Evolutionary conservation across 1,140 invertebrate genomes (phyloP).

Genomic region (Asbolus verrucosus): DNA sequence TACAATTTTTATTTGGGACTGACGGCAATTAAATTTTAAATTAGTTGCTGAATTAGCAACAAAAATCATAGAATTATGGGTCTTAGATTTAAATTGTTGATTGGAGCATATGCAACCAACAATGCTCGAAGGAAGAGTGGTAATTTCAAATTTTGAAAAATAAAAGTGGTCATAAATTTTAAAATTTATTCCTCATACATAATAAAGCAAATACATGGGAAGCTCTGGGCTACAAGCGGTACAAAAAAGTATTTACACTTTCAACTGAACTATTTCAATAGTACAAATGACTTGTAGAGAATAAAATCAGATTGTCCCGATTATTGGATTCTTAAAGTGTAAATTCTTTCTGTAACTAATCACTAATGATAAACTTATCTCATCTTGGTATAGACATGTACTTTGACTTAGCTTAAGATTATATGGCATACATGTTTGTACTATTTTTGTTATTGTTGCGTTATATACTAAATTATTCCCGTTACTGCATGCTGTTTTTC

Average conservation of each 20-base stretch:
- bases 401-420: conserved; percentile 44
- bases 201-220: conserved; percentile 53
- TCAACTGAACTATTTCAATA: conserved; percentile 8
- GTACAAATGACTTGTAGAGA: background rate
- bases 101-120: background rate
- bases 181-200: conserved; percentile 35
- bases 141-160: background rate
- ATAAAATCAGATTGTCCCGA: conserved; percentile 34
- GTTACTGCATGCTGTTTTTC: background rate
- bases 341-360: conserved; percentile 46
- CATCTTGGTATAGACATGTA: conserved; percentile 31
- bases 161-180: background rate
- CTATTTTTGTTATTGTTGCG: conserved; percentile 43
- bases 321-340: conserved; percentile 27
- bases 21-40: too few relatives aligned
- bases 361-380: conserved; percentile 41
- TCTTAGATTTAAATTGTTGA: too few relatives aligned
- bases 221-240: conserved; percentile 53
- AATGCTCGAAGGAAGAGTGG: too few relatives aligned
- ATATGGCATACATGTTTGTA: conserved; percentile 48
- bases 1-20: too few relatives aligned
- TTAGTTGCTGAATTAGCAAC: too few relatives aligned
- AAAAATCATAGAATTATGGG: too few relatives aligned
- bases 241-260: conserved; percentile 46
- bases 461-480: conserved; percentile 34